A percentile compares a stretch with the other conserved stretches of the same genome.
Evolutionary conservation across 2,113 vertebrate species (phyloP).

Genomic region (Lasiurus borealis): DNA sequence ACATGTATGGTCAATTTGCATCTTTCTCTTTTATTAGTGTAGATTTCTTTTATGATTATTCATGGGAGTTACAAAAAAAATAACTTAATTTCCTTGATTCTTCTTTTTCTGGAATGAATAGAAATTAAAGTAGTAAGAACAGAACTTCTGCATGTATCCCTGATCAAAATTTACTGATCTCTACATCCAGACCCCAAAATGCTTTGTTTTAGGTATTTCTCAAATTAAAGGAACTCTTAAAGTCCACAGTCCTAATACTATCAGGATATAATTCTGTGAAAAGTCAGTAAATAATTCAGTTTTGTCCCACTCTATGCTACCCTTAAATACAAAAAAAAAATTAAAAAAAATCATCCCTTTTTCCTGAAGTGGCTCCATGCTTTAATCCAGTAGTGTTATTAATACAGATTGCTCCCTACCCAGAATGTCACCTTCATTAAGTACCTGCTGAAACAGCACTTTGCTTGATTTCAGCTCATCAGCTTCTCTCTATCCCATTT

Average conservation of each 20-base stretch:
- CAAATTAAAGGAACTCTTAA: neutral
- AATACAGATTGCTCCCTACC: neutral
- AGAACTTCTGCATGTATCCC: neutral
- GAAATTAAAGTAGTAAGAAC: neutral
- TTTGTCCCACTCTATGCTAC: neutral
- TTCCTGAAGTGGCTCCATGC: neutral
- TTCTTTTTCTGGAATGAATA: neutral
- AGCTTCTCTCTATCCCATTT: neutral
- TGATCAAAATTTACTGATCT: neutral
- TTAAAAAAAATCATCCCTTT: neutral
- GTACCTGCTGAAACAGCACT: neutral
- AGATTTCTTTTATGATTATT: neutral
- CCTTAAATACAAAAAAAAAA: constrained; percentile 5
- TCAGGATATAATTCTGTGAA: neutral
- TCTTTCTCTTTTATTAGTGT: too few relatives aligned
- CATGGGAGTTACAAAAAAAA: neutral
- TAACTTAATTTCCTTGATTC: neutral
- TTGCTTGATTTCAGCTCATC: neutral
- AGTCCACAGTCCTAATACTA: neutral
- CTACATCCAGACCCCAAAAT: neutral
- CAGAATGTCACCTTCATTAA: neutral
- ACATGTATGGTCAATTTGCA: too few relatives aligned
- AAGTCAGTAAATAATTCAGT: neutral
- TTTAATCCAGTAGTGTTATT: neutral
- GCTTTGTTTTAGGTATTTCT: neutral